phyloP scores from a whole-genome alignment of 2,113 vertebrate genomes.

The Mustela nigripes region DNA sequence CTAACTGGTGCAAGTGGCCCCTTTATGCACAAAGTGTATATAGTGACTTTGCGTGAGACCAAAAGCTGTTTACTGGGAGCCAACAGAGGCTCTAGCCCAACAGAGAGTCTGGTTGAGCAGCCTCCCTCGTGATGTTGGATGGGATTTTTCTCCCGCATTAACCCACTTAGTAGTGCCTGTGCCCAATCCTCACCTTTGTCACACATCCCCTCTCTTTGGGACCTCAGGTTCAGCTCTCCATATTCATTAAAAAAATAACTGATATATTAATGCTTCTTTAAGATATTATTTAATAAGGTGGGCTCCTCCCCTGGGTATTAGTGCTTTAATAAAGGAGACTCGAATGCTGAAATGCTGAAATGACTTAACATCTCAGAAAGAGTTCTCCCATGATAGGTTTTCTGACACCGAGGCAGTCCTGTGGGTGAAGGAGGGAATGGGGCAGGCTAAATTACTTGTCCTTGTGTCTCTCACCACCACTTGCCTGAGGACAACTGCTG shows the following conservation, averaged over 20 bases:
- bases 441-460: background rate
- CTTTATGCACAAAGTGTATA: background rate
- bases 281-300: conserved; percentile 64
- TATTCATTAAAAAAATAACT: background rate
- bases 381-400: conserved; percentile 24
- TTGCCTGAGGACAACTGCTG: background rate
- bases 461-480: conserved; percentile 13
- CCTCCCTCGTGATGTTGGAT: background rate
- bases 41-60: background rate
- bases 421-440: background rate
- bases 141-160: background rate
- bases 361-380: conserved; percentile 47
- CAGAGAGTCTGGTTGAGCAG: background rate
- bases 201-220: background rate
- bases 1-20: background rate
- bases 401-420: background rate
- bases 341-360: background rate
- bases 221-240: background rate
- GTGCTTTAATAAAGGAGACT: conserved; percentile 54
- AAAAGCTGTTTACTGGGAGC: background rate
- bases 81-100: background rate
- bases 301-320: conserved; percentile 3
- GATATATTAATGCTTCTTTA: conserved; percentile 55
- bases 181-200: background rate
- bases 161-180: background rate